Evolutionary conservation across 2,113 vertebrate species (phyloP).

Genomic region (Sylvietta virens): DNA sequence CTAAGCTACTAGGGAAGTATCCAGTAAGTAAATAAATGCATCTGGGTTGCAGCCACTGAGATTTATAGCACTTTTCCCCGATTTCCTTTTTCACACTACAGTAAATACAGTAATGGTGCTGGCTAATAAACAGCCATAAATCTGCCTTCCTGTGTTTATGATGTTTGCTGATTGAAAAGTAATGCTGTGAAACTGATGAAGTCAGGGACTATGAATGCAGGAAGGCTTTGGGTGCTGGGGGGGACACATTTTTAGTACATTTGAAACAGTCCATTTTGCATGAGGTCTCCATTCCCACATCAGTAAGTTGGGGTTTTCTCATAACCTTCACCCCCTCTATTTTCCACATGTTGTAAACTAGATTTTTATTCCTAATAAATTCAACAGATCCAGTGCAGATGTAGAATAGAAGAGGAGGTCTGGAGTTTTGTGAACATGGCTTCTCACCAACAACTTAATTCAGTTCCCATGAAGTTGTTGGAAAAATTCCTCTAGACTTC

Average conservation of each 20-base stretch:
- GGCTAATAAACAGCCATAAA: slow-evolving; percentile 63
- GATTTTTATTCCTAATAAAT: slow-evolving; percentile 23
- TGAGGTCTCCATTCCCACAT: slow-evolving; percentile 11
- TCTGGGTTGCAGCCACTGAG: slow-evolving; percentile 57
- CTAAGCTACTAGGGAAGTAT: slow-evolving; percentile 44
- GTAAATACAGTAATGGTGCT: slow-evolving; percentile 62
- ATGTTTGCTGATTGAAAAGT: slow-evolving; percentile 58
- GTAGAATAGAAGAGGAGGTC: neutral
- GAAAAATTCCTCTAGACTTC: slow-evolving; percentile 26
- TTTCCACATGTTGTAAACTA: neutral
- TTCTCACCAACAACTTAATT: slow-evolving; percentile 1
- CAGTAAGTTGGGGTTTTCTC: slow-evolving; percentile 9
- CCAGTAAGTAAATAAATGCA: slow-evolving; percentile 67
- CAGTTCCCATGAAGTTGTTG: neutral
- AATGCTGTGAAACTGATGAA: slow-evolving; percentile 59
- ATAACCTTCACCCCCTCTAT: neutral
- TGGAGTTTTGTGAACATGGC: neutral
- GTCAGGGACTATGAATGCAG: slow-evolving; percentile 30
- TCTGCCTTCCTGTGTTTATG: slow-evolving; percentile 57
- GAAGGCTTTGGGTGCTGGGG: neutral
- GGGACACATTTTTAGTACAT: neutral
- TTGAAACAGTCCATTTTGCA: slow-evolving; percentile 1
- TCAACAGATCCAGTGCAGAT: slow-evolving; percentile 17
- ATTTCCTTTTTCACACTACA: slow-evolving; percentile 65
- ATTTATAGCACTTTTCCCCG: slow-evolving; percentile 42